phyloP scores from a whole-genome alignment of 2,113 vertebrate species.

The zebrafish (Danio rerio) region GRCz12tu NC_133180.1:17303501-17304000 shows the following conservation, averaged over 20 bases:
- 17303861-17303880: background rate
- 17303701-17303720: background rate
- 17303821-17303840: constrained; percentile 9
- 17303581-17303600: background rate
- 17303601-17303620: background rate
- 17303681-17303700: no score
- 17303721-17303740: background rate
- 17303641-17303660: background rate
- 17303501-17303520: no score
- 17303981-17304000: background rate
- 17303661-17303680: background rate
- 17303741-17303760: background rate
- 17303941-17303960: constrained; percentile 27
- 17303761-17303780: constrained; percentile 1
- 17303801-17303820: background rate
- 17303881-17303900: constrained; percentile 19
- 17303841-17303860: constrained; percentile 7
- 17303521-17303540: no score
- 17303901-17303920: constrained; percentile 18
- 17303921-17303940: background rate
- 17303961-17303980: constrained; percentile 24
- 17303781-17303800: background rate
- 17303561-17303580: background rate
- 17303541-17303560: no score
- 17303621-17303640: background rate